Conservation (phyloP, 2,888 invertebrate species). For the Odiellus spinosus region DNA sequence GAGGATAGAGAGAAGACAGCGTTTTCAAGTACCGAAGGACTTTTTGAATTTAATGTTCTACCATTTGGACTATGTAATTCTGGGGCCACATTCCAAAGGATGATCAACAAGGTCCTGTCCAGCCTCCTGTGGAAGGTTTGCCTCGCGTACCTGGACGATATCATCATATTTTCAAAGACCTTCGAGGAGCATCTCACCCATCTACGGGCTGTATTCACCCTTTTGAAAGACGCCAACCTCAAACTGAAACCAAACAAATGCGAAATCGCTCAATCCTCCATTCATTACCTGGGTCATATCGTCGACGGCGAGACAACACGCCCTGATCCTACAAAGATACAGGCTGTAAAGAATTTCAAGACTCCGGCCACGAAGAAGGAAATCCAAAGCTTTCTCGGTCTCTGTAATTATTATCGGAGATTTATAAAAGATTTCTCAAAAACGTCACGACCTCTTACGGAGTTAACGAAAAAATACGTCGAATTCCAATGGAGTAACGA, state of each 20-base stretch:
- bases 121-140: slow-evolving; percentile 16
- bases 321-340: slow-evolving; percentile 14
- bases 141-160: slow-evolving; percentile 19
- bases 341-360: slow-evolving; percentile 12
- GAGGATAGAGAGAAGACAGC: slow-evolving; percentile 20
- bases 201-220: slow-evolving; percentile 16
- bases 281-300: slow-evolving; percentile 19
- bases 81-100: slow-evolving; percentile 19
- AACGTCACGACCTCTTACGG: slow-evolving; percentile 5
- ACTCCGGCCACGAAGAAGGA: slow-evolving; percentile 10
- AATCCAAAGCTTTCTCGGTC: slow-evolving; percentile 18
- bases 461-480: slow-evolving; percentile 2
- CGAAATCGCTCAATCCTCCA: slow-evolving; percentile 6
- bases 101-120: slow-evolving; percentile 16
- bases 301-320: slow-evolving; percentile 9
- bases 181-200: slow-evolving; percentile 14
- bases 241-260: slow-evolving; percentile 20
- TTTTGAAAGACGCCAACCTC: slow-evolving; percentile 15
- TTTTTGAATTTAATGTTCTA: slow-evolving; percentile 17
- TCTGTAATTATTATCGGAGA: too few relatives aligned
- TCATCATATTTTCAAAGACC: slow-evolving; percentile 12
- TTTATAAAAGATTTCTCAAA: too few relatives aligned
- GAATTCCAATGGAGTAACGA: slow-evolving; percentile 2
- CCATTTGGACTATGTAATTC: slow-evolving; percentile 20
- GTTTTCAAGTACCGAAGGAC: slow-evolving; percentile 16